Evolutionary conservation across 2,113 vertebrate genomes (phyloP), one percentile per base, ranked within the genome.

Genomic region (Lanius collurio): DNA sequence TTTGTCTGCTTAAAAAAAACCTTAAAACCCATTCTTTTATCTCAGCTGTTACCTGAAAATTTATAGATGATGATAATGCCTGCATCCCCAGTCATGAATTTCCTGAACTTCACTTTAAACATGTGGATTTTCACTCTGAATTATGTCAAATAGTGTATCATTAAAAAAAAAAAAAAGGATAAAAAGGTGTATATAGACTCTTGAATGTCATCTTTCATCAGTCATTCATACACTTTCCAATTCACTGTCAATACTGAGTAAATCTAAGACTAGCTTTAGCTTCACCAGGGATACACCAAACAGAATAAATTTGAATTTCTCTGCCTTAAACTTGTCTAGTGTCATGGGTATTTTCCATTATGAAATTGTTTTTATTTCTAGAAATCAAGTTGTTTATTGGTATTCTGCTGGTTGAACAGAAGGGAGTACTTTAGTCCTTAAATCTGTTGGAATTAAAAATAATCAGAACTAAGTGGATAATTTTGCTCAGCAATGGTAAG

Each of bases 221-320:
- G 37, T 30, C 41, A 41, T 59, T 70, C 39, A 53, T 19, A 46
- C n/a, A 14, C 4, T 75, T 87, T 74, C 19, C 6, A 28, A 7
- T 79, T 67, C 1, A 0, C 15, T 79, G 4, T 57, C 17, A 15
- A 3, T 31, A 27, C 2, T 1, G 1, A 12, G 2, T 13, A 75
- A 60, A 56, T 11, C 4, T 71, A 46, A 68, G 17, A 26, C 7
- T 13, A 70, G 4, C 7, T 69, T n/a, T 31, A 53, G 7, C 13
- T 74, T 70, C 31, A n/a, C 37, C 37, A 50, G 6, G 11, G 20
- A 85, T 67, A 62, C 19, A 53, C 3, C 4, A n/a, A 82, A 53
- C 0, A 53, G 2, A 15, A 62, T 11, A 44, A 44, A 74, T 53
- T 9, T 82, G 1, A 57, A 11, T 76, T 90, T 37, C 10, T 70